Evolutionary conservation across 2,797 vertebrate species (phyloP).

Genomic region (Diglossa cyanea): DNA sequence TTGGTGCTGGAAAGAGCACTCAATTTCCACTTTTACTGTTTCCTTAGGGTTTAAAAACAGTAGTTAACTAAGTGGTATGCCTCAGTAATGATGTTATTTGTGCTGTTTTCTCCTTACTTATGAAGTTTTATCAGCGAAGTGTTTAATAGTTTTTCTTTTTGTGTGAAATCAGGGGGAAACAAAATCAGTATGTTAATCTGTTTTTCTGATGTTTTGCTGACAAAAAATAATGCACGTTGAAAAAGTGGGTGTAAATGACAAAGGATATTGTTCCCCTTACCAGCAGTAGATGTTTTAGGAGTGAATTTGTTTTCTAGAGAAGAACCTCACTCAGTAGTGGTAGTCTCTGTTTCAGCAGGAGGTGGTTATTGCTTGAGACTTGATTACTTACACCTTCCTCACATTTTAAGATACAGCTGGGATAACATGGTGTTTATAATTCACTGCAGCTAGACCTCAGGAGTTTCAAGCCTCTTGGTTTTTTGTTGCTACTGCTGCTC

Average conservation of each 20-base stretch:
- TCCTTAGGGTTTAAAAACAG: background rate
- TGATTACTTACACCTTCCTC: background rate
- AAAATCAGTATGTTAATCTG: background rate
- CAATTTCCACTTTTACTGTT: background rate
- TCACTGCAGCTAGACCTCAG: background rate
- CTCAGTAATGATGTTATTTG: background rate
- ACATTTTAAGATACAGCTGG: background rate
- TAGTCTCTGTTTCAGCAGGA: background rate
- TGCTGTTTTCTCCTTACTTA: background rate
- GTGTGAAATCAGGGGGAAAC: background rate
- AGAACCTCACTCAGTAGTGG: background rate
- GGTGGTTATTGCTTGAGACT: background rate
- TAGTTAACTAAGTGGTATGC: background rate
- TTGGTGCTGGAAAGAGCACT: background rate
- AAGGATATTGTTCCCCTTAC: background rate
- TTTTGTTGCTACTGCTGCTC: background rate
- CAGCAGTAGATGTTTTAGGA: background rate
- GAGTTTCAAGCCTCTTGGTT: background rate
- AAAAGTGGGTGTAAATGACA: background rate
- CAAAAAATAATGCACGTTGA: background rate
- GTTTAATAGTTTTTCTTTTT: background rate
- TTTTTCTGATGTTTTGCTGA: background rate
- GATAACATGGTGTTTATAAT: background rate
- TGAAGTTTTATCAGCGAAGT: background rate
- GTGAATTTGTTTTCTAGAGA: background rate